phyloP scores from a whole-genome alignment of 1,140 invertebrate genomes.

The Chironomus striatipennis region DNA sequence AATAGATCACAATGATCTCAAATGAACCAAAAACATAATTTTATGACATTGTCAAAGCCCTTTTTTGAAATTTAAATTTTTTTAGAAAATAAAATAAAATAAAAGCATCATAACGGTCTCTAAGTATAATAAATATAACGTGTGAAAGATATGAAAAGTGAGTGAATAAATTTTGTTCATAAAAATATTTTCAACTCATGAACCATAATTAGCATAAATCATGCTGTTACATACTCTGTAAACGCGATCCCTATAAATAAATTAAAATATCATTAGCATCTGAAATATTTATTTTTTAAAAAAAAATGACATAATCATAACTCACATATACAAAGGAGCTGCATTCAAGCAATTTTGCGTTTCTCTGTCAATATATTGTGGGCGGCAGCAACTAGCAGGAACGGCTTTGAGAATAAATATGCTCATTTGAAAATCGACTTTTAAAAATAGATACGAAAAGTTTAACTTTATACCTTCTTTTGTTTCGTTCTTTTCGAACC shows the following conservation, averaged over 20 bases:
- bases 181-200: too few species aligned
- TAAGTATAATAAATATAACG: too few species aligned
- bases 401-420: conserved; percentile 32
- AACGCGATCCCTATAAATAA: conserved; percentile 26
- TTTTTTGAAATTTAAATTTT: too few species aligned
- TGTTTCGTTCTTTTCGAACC: conserved; percentile 44
- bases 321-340: conserved; percentile 31
- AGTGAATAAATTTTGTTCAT: too few species aligned
- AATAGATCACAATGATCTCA: too few species aligned
- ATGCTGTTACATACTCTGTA: conserved; percentile 29
- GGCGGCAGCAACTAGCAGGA: conserved; percentile 63
- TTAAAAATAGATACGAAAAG: neutral
- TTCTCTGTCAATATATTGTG: conserved; percentile 34
- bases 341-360: conserved; percentile 34
- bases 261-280: neutral
- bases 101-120: too few species aligned
- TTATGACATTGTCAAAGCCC: too few species aligned
- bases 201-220: neutral
- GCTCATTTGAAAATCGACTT: too few species aligned
- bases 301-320: neutral
- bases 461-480: conserved; percentile 34
- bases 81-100: too few species aligned
- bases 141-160: too few species aligned
- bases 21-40: too few species aligned
- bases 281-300: neutral